These are phyloP conservation scores for Sesamia nonagrioides DNA, from an alignment of 1,140 invertebrate genomes.

Conservation along the genomic window DNA sequence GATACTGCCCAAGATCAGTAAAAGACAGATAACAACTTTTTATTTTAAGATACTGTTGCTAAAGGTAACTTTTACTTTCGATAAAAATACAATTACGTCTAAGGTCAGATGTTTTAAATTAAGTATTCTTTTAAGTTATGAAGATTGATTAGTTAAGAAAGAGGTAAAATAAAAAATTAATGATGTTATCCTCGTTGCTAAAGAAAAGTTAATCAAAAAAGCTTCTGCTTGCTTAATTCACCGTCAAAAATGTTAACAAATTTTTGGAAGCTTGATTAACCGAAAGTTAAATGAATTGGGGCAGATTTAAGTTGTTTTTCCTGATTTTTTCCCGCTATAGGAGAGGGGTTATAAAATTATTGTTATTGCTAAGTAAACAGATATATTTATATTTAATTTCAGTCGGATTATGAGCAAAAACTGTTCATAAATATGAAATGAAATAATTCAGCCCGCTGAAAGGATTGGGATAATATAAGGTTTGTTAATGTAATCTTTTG, in stretches of 20 bases:
- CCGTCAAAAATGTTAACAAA: background rate
- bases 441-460: constrained; percentile 9
- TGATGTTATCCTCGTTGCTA: background rate
- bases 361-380: background rate
- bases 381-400: constrained; percentile 18
- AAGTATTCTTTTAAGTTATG: background rate
- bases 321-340: background rate
- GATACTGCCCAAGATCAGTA: background rate
- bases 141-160: constrained; percentile 31
- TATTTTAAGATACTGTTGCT: background rate
- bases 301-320: constrained; percentile 28
- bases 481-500: constrained; percentile 5
- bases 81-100: background rate
- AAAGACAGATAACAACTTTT: background rate
- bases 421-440: constrained; percentile 2
- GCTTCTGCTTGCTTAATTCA: constrained; percentile 14
- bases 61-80: background rate
- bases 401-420: constrained; percentile 20
- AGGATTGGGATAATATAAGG: background rate
- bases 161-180: background rate
- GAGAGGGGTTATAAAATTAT: background rate
- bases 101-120: background rate
- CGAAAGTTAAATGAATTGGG: constrained; percentile 7
- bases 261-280: constrained; percentile 16
- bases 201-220: background rate